Conservation (phyloP, 2,113 vertebrate species). For the Pachyramphus minor region DNA sequence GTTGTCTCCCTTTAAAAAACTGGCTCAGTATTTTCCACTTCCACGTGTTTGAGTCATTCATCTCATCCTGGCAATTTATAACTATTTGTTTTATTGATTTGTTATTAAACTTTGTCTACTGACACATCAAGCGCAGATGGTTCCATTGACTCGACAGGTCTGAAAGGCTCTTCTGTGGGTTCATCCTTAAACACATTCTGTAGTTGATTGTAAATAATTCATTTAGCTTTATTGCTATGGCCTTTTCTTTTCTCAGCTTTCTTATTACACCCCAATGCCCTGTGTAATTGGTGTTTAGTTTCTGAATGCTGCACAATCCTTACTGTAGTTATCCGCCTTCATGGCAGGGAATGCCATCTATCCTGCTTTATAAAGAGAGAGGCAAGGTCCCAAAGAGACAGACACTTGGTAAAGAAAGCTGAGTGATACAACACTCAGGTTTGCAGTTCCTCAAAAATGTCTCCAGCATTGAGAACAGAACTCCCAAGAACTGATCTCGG, state of each 20-base stretch:
- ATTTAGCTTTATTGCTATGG: constrained; percentile 36
- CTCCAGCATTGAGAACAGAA: not conserved
- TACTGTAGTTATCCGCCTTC: not conserved
- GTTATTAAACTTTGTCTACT: constrained; percentile 9
- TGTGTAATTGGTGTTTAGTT: not conserved
- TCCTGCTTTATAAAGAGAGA: not conserved
- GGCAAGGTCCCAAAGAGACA: not conserved
- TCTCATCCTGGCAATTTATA: not conserved
- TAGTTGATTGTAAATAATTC: constrained; percentile 36
- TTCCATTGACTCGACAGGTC: constrained; percentile 21
- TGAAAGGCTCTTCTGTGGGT: constrained; percentile 13
- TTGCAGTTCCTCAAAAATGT: not conserved
- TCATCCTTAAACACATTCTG: not conserved
- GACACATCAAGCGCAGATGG: not conserved
- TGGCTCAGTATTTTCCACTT: not conserved
- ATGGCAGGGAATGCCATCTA: not conserved
- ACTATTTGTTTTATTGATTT: constrained; percentile 20
- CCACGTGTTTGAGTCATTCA: not conserved
- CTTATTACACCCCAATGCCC: not conserved
- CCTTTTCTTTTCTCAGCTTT: constrained; percentile 14
- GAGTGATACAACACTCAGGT: not conserved
- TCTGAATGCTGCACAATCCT: not conserved
- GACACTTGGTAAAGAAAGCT: not conserved
- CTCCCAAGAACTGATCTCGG: not conserved
- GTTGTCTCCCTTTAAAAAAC: not conserved